Conservation (phyloP, 2,113 vertebrate genomes). For the Hippocampus comes region DNA sequence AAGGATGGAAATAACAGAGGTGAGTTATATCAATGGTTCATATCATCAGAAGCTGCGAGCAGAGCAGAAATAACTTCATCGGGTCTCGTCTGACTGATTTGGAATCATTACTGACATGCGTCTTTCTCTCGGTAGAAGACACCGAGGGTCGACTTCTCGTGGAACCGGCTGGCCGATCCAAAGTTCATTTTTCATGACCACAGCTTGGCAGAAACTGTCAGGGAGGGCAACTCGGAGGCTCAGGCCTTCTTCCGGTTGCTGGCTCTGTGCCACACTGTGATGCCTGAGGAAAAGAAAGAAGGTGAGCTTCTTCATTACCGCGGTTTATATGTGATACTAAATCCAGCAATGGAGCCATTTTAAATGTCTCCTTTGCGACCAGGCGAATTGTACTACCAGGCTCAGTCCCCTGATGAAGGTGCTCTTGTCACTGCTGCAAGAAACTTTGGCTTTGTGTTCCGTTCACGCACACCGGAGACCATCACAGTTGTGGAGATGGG, state of each 20-base stretch:
- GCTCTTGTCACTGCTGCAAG: conserved; percentile 93
- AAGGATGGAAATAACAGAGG: conserved; percentile 78
- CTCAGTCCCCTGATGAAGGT: conserved; percentile 95
- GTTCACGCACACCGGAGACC: conserved; percentile 82
- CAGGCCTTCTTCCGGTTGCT: conserved; percentile 86
- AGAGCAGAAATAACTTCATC: too few species aligned
- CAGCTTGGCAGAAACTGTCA: conserved; percentile 80
- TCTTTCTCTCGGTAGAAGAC: conserved; percentile 74
- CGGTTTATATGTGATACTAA: background rate
- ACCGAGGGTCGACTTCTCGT: conserved; percentile 82
- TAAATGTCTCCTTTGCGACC: background rate
- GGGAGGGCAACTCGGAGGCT: conserved; percentile 55
- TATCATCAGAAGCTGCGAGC: background rate
- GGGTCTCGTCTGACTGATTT: background rate
- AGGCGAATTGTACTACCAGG: conserved; percentile 89
- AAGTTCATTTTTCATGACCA: conserved; percentile 89
- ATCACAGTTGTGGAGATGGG: conserved; percentile 86
- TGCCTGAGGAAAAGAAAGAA: conserved; percentile 86
- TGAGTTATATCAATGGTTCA: conserved; percentile 51
- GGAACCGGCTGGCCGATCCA: conserved; percentile 83
- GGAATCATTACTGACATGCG: background rate
- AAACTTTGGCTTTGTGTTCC: conserved; percentile 93
- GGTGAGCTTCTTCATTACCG: conserved; percentile 71
- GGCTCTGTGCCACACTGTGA: conserved; percentile 91
- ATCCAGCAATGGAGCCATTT: background rate